Conservation (phyloP, 2,113 vertebrate genomes). For the Chloropsis hardwickii region DNA sequence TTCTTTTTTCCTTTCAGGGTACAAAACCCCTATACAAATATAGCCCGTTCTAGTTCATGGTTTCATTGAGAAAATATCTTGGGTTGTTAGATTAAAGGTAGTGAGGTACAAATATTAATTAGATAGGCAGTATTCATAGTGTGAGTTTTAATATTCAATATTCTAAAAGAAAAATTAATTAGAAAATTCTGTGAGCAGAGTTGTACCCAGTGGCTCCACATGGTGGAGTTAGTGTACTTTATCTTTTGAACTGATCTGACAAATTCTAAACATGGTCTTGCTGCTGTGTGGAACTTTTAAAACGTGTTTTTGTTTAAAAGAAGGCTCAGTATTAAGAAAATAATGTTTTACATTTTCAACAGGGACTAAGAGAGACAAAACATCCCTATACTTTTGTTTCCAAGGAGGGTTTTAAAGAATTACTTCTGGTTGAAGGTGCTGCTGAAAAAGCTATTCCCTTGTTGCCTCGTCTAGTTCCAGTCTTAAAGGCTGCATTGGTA, state of each 20-base stretch:
- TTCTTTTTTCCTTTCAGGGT: not conserved
- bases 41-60: not conserved
- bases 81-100: not conserved
- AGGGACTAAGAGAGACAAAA: constrained; percentile 81
- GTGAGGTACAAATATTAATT: not conserved
- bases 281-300: not conserved
- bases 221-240: constrained; percentile 61
- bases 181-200: not conserved
- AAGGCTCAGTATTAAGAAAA: not conserved
- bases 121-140: not conserved
- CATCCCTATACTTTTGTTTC: constrained; percentile 83
- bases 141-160: not conserved
- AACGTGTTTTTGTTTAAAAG: not conserved
- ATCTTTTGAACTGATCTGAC: not conserved
- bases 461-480: constrained; percentile 75
- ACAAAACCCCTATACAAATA: not conserved
- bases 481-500: constrained; percentile 79
- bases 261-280: not conserved
- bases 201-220: constrained; percentile 43
- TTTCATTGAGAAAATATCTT: not conserved
- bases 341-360: not conserved
- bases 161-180: not conserved
- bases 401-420: constrained; percentile 79
- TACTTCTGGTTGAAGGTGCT: constrained; percentile 73
- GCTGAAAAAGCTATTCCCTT: constrained; percentile 74